Evolutionary conservation across 2,797 vertebrate species (phyloP).

Genomic region (Emys orbicularis): DNA sequence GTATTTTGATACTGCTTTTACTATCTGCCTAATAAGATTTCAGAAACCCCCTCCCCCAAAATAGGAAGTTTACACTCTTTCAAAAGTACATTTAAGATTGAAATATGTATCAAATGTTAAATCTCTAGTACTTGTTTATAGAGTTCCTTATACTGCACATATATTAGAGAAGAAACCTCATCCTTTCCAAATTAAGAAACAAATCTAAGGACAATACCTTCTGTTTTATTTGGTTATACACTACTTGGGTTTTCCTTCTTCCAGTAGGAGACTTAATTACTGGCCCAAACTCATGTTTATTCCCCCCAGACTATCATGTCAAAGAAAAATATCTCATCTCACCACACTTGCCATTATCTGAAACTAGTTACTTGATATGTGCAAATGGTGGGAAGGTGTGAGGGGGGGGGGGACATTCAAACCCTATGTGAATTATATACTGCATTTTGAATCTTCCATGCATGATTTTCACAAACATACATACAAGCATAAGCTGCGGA

Average conservation of each 20-base stretch:
- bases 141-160: conserved; percentile 23
- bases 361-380: conserved; percentile 30
- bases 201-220: neutral
- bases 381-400: neutral
- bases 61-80: neutral
- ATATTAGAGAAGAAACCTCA: neutral
- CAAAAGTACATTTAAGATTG: neutral
- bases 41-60: neutral
- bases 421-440: neutral
- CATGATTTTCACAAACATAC: neutral
- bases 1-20: neutral
- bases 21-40: neutral
- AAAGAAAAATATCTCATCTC: conserved; percentile 46
- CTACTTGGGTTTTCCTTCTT: neutral
- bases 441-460: neutral
- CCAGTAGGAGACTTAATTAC: neutral
- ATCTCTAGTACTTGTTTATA: conserved; percentile 33
- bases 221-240: conserved; percentile 18
- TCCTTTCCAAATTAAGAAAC: conserved; percentile 37
- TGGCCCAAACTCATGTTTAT: conserved; percentile 15
- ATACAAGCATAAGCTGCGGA: neutral
- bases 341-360: conserved; percentile 22
- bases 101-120: neutral
- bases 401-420: conserved; percentile 16
- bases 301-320: neutral